Conservation (phyloP, 2,797 vertebrate genomes). For the Microtus californicus region DNA sequence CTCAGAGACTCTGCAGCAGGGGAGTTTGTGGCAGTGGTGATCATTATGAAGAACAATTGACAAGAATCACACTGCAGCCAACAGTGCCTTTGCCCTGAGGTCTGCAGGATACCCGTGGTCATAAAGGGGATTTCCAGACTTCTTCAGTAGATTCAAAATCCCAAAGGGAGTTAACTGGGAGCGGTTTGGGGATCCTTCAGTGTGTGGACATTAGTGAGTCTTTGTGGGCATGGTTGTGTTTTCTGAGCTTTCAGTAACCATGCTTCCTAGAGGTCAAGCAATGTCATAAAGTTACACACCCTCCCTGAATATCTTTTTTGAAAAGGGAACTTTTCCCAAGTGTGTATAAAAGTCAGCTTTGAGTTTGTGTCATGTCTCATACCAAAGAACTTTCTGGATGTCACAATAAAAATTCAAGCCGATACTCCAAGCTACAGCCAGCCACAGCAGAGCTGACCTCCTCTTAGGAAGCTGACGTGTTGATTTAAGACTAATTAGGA, state of each 20-base stretch:
- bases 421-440: not conserved
- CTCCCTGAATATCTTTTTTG: not conserved
- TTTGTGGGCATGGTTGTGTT: not conserved
- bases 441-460: not conserved
- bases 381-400: not conserved
- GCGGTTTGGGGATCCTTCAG: not conserved
- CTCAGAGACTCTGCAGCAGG: not conserved
- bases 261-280: not conserved
- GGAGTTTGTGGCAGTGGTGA: not conserved
- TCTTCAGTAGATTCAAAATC: not conserved
- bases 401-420: not conserved
- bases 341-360: not conserved
- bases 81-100: not conserved
- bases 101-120: not conserved
- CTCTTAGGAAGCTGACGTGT: not conserved
- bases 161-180: not conserved
- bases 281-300: not conserved
- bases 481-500: constrained; percentile 6
- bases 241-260: constrained; percentile 3
- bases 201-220: not conserved
- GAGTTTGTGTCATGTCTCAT: not conserved
- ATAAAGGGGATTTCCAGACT: not conserved
- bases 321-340: not conserved
- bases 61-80: not conserved
- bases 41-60: not conserved